Percentiles rank a stretch among this genome's conserved stretches.
Conservation (phyloP, 2,797 vertebrate genomes). For the Remorina albescens region DNA sequence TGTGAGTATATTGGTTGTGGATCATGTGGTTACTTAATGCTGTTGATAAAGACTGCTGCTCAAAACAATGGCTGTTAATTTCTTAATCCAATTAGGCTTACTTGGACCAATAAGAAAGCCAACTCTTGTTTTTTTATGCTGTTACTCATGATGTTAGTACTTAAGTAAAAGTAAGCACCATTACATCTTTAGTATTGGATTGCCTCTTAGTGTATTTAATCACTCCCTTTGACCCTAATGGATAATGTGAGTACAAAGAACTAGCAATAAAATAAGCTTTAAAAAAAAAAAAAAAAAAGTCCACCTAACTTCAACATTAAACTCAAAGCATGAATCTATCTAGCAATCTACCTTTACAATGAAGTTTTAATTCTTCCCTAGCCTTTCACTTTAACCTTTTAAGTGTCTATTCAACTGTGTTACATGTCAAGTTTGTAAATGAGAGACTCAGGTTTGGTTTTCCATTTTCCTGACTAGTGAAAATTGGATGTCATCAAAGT, state of each 20-base stretch:
- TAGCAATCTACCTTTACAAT: background rate
- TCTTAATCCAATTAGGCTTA: background rate
- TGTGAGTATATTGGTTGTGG: slow-evolving; percentile 27
- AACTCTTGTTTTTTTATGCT: slow-evolving; percentile 7
- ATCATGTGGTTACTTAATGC: slow-evolving; percentile 13
- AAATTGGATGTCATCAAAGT: slow-evolving; percentile 60
- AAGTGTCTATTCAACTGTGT: slow-evolving; percentile 25
- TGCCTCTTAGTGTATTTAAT: background rate
- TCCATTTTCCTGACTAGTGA: slow-evolving; percentile 49
- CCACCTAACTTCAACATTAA: background rate
- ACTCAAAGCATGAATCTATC: background rate
- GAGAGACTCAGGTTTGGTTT: slow-evolving; percentile 18
- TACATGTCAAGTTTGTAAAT: slow-evolving; percentile 46
- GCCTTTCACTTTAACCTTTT: background rate
- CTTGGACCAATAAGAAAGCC: background rate
- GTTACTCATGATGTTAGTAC: background rate
- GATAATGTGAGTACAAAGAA: background rate
- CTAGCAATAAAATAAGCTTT: background rate
- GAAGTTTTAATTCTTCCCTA: slow-evolving; percentile 14
- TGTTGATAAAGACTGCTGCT: slow-evolving; percentile 7
- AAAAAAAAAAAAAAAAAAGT: background rate
- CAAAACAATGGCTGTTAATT: slow-evolving; percentile 8
- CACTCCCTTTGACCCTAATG: background rate
- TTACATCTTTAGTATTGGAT: slow-evolving; percentile 11
- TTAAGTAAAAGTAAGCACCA: slow-evolving; percentile 13